Base-by-base conservation (phyloP, 1,140 invertebrate species). In the Drosophila nasuta region DNA sequence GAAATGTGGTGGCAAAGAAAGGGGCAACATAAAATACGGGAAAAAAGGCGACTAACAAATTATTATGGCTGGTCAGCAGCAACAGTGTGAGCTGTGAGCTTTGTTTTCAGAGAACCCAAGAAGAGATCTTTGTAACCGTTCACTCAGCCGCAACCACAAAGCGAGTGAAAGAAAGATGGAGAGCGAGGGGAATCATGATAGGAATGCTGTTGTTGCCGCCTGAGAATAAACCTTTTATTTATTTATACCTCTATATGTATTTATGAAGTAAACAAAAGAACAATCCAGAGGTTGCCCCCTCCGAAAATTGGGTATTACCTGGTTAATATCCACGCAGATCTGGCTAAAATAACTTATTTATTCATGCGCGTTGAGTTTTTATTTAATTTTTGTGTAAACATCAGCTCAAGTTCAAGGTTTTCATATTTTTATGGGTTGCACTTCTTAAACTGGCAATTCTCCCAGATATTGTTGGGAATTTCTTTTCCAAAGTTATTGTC, bases 11-110 rank as follows among this genome's bases (percentile, higher is more conserved):
- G 35, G 35, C 1, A 8, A 10, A 10, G 35, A 86, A 78, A 78
- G 70, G 78, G 65, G 75, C 71, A 69, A 51, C 11, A 59, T 43
- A 28, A 30, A 52, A 59, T 30, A 33, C 41, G 57, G 11, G 49
- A 56, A 52, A 52, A 51, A 59, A 66, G 58, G 59, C 64, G 41
- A 83, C 52, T 77, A 80, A 80, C 75, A 82, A 87, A 88, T 88
- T 88, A 65, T 80, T 65, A 62, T 62, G 62, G 60, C 63, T 48
- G 68, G 68, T 59, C 46, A 71, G 52, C 43, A 25, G 20, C 20
- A 25, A 25, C 20, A 25, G 20, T 25, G 20, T 25, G 20, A 25
- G 3, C 20, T 25, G 46, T 58, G 66, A 69, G 69, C 58, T 75
- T 46, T 62, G 56, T 38, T 48, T 54, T 41, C 13, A 57, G 60